A percentile compares a stretch with the other conserved stretches of the same genome.
Conservation (phyloP, 2,797 vertebrate genomes). For the Spheniscus humboldti region DNA sequence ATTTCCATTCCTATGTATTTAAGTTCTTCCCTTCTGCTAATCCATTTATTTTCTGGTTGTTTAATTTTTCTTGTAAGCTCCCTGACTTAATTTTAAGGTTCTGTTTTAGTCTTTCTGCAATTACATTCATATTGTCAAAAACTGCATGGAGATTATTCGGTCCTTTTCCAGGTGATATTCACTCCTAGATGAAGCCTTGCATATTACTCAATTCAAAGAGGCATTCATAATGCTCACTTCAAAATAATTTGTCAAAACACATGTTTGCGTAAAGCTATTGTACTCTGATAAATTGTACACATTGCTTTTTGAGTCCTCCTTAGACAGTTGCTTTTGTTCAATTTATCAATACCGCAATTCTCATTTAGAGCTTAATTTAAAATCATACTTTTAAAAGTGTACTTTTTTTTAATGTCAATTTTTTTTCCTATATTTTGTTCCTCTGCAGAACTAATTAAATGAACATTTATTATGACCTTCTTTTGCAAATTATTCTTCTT, state of each 20-base stretch:
- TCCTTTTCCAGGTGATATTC: slow-evolving; percentile 59
- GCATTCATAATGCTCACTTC: slow-evolving; percentile 56
- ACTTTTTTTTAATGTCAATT: not conserved
- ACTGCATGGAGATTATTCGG: not conserved
- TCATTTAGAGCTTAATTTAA: slow-evolving; percentile 48
- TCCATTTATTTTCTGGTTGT: slow-evolving; percentile 42
- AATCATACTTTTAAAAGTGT: not conserved
- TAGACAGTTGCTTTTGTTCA: slow-evolving; percentile 42
- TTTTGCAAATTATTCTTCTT: not conserved
- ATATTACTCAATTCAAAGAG: slow-evolving; percentile 47
- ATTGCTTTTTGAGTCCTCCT: slow-evolving; percentile 40
- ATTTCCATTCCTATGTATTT: slow-evolving; percentile 33
- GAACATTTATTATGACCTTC: not conserved
- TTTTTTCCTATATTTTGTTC: slow-evolving; percentile 23
- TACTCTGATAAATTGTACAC: slow-evolving; percentile 33
- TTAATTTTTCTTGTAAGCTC: slow-evolving; percentile 55
- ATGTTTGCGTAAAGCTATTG: slow-evolving; percentile 54
- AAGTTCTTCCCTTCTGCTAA: slow-evolving; percentile 28
- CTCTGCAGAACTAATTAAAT: slow-evolving; percentile 27
- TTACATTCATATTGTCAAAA: slow-evolving; percentile 23
- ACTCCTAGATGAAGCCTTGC: slow-evolving; percentile 39
- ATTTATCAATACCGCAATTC: slow-evolving; percentile 50
- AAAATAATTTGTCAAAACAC: slow-evolving; percentile 54
- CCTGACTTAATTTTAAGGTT: slow-evolving; percentile 65
- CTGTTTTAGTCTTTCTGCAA: slow-evolving; percentile 63